Conservation (phyloP, 2,113 vertebrate genomes). For the Hystrix cristata region DNA sequence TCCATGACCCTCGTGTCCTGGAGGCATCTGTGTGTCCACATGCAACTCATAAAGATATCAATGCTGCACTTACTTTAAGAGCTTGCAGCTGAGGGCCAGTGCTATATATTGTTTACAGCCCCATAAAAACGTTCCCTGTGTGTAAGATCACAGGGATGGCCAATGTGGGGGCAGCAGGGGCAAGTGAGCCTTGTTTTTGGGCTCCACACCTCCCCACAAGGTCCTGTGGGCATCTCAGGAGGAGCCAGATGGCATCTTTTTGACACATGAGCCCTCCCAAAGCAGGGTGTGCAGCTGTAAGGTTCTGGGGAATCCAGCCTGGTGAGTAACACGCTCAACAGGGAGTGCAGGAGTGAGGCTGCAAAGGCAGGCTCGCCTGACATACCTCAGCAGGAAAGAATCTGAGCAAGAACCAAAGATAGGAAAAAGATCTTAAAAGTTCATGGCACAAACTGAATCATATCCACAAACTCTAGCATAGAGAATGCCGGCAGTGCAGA, state of each 20-base stretch:
- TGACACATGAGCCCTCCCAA: background rate
- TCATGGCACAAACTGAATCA: slow-evolving; percentile 21
- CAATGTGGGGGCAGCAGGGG: background rate
- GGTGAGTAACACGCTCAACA: background rate
- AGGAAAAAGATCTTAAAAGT: slow-evolving; percentile 74
- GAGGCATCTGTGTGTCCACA: background rate
- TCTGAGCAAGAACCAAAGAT: slow-evolving; percentile 51
- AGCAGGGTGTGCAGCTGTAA: background rate
- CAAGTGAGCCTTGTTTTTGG: background rate
- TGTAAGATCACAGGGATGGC: background rate
- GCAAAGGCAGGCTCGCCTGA: background rate
- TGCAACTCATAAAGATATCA: background rate
- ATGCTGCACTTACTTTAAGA: background rate
- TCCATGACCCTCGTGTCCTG: background rate
- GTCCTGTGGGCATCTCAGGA: background rate
- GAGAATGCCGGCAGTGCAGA: background rate
- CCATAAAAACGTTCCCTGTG: background rate
- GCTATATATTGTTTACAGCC: background rate
- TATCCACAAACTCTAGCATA: background rate
- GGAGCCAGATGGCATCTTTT: background rate
- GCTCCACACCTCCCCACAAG: background rate
- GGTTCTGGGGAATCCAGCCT: background rate
- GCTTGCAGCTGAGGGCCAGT: background rate
- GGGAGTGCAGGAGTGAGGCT: background rate
- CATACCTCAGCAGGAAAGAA: slow-evolving; percentile 69